These are phyloP conservation scores for Helicolenus hilgendorfi DNA, from an alignment of 2,797 vertebrate genomes.

Conservation along the genomic window DNA sequence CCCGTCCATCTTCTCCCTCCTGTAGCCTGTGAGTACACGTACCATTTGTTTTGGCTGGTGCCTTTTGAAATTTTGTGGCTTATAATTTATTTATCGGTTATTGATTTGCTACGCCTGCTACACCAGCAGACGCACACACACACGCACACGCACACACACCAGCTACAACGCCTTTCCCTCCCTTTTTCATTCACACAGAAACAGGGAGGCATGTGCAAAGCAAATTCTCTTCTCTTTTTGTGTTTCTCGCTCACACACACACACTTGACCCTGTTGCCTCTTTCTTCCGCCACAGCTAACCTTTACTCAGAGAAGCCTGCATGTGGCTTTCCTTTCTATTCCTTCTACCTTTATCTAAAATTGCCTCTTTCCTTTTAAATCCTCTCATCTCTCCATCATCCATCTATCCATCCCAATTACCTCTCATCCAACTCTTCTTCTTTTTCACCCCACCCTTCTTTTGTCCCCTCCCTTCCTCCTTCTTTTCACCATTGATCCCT, in stretches of 20 bases:
- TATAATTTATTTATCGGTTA: constrained; percentile 81
- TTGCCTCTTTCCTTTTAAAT: constrained; percentile 46
- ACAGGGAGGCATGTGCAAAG: not conserved
- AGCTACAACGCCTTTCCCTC: not conserved
- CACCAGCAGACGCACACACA: constrained; percentile 11
- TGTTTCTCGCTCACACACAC: constrained; percentile 18
- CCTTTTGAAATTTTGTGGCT: constrained; percentile 75
- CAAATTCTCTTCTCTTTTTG: constrained; percentile 23
- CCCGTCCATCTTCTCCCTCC: not conserved
- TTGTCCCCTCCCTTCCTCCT: constrained; percentile 11
- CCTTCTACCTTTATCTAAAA: constrained; percentile 53
- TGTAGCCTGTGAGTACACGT: constrained; percentile 19
- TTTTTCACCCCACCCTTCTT: constrained; percentile 29
- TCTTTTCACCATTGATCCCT: not conserved
- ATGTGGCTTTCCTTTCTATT: constrained; percentile 45
- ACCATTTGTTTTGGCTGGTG: constrained; percentile 54
- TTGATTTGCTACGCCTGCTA: constrained; percentile 65
- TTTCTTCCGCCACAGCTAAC: constrained; percentile 49
- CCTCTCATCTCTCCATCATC: constrained; percentile 32
- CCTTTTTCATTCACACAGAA: constrained; percentile 17
- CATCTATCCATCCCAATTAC: constrained; percentile 1
- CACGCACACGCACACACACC: not conserved
- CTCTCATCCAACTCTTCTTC: constrained; percentile 2
- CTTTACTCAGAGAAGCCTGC: constrained; percentile 58
- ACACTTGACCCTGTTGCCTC: constrained; percentile 34